These are phyloP conservation scores for Entelurus aequoreus DNA, from an alignment of 2,113 vertebrate genomes.

Conservation along the genomic window DNA sequence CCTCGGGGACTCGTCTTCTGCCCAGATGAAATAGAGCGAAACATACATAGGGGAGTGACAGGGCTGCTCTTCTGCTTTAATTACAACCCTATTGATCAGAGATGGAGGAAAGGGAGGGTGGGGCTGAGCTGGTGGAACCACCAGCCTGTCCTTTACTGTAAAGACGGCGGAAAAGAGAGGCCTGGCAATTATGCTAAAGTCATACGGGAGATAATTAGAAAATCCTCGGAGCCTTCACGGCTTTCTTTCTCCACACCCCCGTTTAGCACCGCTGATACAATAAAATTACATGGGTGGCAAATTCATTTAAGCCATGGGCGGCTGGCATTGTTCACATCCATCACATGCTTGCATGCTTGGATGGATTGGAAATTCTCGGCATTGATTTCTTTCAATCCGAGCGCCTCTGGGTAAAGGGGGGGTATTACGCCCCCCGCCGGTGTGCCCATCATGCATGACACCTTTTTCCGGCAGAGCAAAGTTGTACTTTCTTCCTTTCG, in stretches of 20 bases:
- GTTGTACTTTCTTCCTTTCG: constrained; percentile 12
- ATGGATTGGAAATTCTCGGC: constrained; percentile 75
- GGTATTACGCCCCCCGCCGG: constrained; percentile 49
- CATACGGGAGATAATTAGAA: constrained; percentile 57
- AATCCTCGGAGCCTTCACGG: constrained; percentile 21
- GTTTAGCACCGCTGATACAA: constrained; percentile 38
- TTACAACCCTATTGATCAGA: constrained; percentile 67
- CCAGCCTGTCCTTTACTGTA: constrained; percentile 43
- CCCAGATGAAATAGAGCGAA: constrained; percentile 29
- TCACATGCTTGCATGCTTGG: constrained; percentile 54
- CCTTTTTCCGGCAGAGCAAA: constrained; percentile 21
- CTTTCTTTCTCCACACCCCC: constrained; percentile 18
- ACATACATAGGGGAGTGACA: constrained; percentile 3
- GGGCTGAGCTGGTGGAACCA: constrained; percentile 29
- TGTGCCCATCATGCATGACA: constrained; percentile 46
- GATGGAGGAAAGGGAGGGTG: constrained; percentile 1
- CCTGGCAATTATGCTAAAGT: constrained; percentile 41
- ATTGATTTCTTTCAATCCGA: constrained; percentile 69
- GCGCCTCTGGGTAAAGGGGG: constrained; percentile 38
- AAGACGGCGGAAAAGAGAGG: constrained; percentile 23
- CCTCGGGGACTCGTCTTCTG: constrained; percentile 20
- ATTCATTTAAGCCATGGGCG: constrained; percentile 48
- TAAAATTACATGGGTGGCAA: constrained; percentile 38
- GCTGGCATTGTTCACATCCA: constrained; percentile 46
- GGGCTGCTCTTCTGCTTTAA: constrained; percentile 56